Conservation (phyloP, 2,888 invertebrate genomes). For the Drosophila barbarae region DNA sequence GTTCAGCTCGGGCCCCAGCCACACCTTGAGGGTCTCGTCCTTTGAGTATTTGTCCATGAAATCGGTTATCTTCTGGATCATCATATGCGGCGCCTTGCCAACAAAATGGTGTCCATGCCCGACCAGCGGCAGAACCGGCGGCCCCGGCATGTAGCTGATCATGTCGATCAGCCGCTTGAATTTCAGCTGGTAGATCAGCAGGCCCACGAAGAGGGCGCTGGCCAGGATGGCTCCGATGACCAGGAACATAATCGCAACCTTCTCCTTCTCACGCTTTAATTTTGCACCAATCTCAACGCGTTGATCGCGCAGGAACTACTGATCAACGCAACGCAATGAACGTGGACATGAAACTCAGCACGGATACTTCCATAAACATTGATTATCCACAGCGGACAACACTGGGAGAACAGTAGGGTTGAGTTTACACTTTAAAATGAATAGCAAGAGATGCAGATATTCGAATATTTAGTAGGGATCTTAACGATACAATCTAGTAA, state of each 20-base stretch:
- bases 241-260: slow-evolving; percentile 57
- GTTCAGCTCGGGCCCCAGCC: slow-evolving; percentile 77
- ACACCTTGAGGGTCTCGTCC: slow-evolving; percentile 65
- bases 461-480: no score
- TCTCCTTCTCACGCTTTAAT: neutral
- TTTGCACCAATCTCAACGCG: neutral
- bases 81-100: slow-evolving; percentile 79
- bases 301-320: slow-evolving; percentile 1
- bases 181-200: slow-evolving; percentile 65
- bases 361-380: neutral
- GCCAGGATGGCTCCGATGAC: slow-evolving; percentile 50
- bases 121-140: slow-evolving; percentile 80
- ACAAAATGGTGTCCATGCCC: slow-evolving; percentile 81
- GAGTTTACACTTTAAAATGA: neutral
- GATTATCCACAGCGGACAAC: slow-evolving; percentile 9
- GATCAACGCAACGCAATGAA: slow-evolving; percentile 1
- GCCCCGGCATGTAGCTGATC: slow-evolving; percentile 68
- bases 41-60: slow-evolving; percentile 74
- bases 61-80: slow-evolving; percentile 70
- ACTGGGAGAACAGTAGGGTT: neutral
- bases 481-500: neutral
- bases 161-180: slow-evolving; percentile 67
- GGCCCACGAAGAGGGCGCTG: slow-evolving; percentile 43
- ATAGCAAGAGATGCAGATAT: neutral
- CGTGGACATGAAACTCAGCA: slow-evolving; percentile 5